Evolutionary conservation across 2,113 vertebrate genomes (phyloP), one percentile per base, ranked within the genome.

Genomic region (Ciconia maguari): DNA sequence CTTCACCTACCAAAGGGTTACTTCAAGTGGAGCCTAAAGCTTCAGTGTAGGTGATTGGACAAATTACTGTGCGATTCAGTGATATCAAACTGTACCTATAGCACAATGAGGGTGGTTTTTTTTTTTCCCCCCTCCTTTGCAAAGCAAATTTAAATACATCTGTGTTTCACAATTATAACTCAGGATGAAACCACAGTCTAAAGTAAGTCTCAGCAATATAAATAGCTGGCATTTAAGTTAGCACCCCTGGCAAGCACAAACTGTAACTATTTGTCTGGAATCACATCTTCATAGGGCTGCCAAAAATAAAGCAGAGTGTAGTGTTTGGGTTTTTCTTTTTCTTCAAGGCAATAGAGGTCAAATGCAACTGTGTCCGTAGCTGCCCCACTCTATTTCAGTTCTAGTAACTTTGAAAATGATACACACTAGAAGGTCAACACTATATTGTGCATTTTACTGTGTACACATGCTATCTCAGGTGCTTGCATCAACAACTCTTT

Each of bases 251-350:
- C 51, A 95, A 90, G 57, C 57, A 82, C 62, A 71, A 70, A 51
- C 65, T 34, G 14, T 66, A 89, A 87, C 42, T 49, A 22, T 72
- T 88, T 88, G 90, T 89, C 81, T 94, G 77, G n/a, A 82, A 78
- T 42, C 0, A 0, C 34, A 29, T 66, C 54, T 90, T 72, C 0
- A 0, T 6, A 61, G 58, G 62, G 41, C n/a, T 93, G 61, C 87
- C 88, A 93, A 55, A 74, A 76, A 66, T 44, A 17, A 64, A 82
- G 41, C 2, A 0, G 42, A 44, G 8, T 7, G 34, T 16, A 41
- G 38, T 0, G 0, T 55, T 62, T 44, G 24, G 30, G 20, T 20
- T 89, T 84, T 70, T 41, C 44, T 55, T 83, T 71, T 76, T 78
- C 36, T 84, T 49, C 52, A 44, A 61, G 49, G 49, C 3, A 16